phyloP scores from a whole-genome alignment of 2,888 invertebrate species.

The Bombylius discolor region DNA sequence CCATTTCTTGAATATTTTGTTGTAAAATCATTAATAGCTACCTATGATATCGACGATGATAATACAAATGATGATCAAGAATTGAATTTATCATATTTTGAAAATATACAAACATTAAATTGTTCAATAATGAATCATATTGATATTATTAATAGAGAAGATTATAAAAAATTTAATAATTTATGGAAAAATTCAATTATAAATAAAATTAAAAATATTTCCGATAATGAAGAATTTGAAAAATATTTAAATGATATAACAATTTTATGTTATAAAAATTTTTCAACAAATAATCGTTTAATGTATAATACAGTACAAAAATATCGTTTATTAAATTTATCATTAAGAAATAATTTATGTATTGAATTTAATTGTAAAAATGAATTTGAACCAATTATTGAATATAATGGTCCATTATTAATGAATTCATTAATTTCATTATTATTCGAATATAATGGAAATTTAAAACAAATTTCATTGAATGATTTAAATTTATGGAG shows the following conservation, averaged over 20 bases:
- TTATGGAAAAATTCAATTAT: constrained; percentile 12
- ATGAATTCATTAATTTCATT: constrained; percentile 20
- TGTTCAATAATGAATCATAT: constrained; percentile 21
- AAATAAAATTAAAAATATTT: neutral
- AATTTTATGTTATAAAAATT: constrained; percentile 21
- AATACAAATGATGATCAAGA: neutral
- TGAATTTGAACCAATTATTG: constrained; percentile 20
- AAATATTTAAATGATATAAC: constrained; percentile 17
- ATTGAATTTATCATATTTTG: constrained; percentile 15
- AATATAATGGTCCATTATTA: constrained; percentile 25
- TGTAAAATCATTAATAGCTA: constrained; percentile 16
- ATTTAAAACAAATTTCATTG: constrained; percentile 25
- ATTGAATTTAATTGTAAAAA: neutral
- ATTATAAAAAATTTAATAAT: constrained; percentile 15
- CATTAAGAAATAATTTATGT: constrained; percentile 18
- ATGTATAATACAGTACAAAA: constrained; percentile 15
- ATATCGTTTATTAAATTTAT: constrained; percentile 23
- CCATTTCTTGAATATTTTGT: constrained; percentile 25
- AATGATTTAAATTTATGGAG: constrained; percentile 27
- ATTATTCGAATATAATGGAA: constrained; percentile 24
- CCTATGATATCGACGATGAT: too few relatives aligned
- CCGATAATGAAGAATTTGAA: constrained; percentile 14
- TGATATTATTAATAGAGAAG: constrained; percentile 14
- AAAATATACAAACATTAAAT: constrained; percentile 21
- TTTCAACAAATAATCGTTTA: constrained; percentile 23